phyloP scores from a whole-genome alignment of 2,797 vertebrate genomes.

The Gorsachius magnificus region DNA sequence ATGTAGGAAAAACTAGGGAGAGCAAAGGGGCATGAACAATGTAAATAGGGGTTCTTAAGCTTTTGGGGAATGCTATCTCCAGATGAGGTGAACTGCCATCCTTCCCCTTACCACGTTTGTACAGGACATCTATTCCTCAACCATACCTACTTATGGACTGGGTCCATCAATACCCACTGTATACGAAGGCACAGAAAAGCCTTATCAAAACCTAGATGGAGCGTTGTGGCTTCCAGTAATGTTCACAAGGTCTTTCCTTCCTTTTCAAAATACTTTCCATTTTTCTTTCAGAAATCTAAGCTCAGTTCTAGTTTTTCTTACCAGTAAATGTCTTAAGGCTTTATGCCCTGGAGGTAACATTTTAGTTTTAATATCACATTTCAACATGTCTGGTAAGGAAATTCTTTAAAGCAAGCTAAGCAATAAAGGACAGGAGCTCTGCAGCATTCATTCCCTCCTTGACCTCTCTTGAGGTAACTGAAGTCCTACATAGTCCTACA shows the following conservation, averaged over 20 bases:
- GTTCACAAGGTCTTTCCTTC: background rate
- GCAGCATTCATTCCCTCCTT: background rate
- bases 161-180: background rate
- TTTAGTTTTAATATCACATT: background rate
- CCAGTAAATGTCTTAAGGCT: background rate
- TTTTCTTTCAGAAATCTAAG: background rate
- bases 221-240: background rate
- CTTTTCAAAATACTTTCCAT: background rate
- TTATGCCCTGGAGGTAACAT: background rate
- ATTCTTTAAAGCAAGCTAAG: background rate
- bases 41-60: background rate
- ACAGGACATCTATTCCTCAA: background rate
- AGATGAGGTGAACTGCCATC: background rate
- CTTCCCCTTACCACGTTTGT: background rate
- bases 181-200: background rate
- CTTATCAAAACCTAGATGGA: background rate
- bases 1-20: background rate
- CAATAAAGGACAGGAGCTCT: background rate
- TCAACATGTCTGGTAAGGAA: background rate
- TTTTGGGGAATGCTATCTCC: background rate
- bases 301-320: background rate
- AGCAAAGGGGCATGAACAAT: background rate
- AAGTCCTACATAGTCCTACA: background rate
- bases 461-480: background rate
- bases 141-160: background rate